A percentile compares a stretch with the other conserved stretches of the same genome.
Conservation (phyloP, 2,797 vertebrate genomes). For the Orestias chungarensis region DNA sequence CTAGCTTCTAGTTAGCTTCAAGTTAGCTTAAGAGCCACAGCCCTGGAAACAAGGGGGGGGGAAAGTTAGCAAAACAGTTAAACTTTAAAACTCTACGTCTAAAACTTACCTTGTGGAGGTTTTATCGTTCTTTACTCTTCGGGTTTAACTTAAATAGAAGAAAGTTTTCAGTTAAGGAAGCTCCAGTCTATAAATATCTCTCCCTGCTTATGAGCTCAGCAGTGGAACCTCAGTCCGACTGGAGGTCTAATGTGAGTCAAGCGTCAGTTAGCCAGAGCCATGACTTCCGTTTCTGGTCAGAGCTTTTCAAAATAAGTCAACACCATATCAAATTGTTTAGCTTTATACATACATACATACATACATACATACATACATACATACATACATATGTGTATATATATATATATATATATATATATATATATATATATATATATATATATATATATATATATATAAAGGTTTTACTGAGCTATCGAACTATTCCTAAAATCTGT, state of each 20-base stretch:
- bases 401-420: no score
- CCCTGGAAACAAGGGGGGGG: not conserved
- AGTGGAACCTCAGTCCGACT: conserved; percentile 51
- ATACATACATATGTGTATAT: no score
- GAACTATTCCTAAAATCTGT: no score
- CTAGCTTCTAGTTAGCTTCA: conserved; percentile 60
- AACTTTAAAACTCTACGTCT: not conserved
- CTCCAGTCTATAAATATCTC: conserved; percentile 38
- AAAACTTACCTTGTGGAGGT: conserved; percentile 44
- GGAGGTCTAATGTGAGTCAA: conserved; percentile 41
- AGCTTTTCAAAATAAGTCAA: conserved; percentile 62
- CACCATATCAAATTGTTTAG: no score
- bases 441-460: no score
- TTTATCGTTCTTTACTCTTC: conserved; percentile 9
- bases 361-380: no score
- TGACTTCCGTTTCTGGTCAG: conserved; percentile 6
- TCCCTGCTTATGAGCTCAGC: conserved; percentile 47
- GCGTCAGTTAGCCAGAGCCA: not conserved
- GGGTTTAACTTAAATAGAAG: not conserved
- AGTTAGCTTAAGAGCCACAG: conserved; percentile 61
- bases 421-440: no score
- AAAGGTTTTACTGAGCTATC: no score
- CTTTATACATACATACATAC: no score
- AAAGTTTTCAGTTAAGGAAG: conserved; percentile 1
- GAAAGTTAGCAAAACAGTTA: conserved; percentile 36